phyloP scores from a whole-genome alignment of 2,888 invertebrate species.

The Sesia bembeciformis region DNA sequence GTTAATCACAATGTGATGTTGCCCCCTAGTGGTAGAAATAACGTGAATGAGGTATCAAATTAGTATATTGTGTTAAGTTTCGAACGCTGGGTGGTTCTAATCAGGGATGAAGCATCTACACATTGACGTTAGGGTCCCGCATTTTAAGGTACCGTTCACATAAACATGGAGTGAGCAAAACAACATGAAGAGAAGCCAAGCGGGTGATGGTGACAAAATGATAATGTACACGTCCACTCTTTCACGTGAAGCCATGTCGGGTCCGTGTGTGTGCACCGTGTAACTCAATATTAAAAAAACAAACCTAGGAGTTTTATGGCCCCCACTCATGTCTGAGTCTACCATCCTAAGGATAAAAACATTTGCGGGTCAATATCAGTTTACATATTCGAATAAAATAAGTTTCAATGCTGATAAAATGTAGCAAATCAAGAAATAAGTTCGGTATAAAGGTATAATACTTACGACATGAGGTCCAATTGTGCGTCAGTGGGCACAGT shows the following conservation, averaged over 20 bases:
- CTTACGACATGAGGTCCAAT: constrained; percentile 80
- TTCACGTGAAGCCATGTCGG: constrained; percentile 11
- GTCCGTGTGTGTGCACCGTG: constrained; percentile 39
- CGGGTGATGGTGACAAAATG: constrained; percentile 31
- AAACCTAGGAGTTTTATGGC: constrained; percentile 82
- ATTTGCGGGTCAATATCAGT: not conserved
- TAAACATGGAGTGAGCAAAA: constrained; percentile 19
- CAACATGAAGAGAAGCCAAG: constrained; percentile 40
- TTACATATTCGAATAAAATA: not conserved
- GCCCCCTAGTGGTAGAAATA: not conserved
- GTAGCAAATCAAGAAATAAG: too few species aligned
- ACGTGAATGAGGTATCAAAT: not conserved
- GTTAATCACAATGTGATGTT: not conserved
- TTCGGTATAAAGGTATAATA: constrained; percentile 8
- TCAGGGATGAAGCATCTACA: constrained; percentile 21
- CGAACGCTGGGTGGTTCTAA: constrained; percentile 1
- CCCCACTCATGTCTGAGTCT: constrained; percentile 79
- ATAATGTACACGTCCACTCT: constrained; percentile 7
- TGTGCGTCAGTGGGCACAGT: constrained; percentile 84
- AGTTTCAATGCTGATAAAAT: not conserved
- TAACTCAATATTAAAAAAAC: constrained; percentile 69
- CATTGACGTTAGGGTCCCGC: constrained; percentile 11
- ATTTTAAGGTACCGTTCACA: constrained; percentile 5
- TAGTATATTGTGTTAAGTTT: not conserved
- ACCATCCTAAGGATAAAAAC: constrained; percentile 75